phyloP scores from a whole-genome alignment of 2,888 invertebrate genomes.

The Mythimna ferrago region DNA sequence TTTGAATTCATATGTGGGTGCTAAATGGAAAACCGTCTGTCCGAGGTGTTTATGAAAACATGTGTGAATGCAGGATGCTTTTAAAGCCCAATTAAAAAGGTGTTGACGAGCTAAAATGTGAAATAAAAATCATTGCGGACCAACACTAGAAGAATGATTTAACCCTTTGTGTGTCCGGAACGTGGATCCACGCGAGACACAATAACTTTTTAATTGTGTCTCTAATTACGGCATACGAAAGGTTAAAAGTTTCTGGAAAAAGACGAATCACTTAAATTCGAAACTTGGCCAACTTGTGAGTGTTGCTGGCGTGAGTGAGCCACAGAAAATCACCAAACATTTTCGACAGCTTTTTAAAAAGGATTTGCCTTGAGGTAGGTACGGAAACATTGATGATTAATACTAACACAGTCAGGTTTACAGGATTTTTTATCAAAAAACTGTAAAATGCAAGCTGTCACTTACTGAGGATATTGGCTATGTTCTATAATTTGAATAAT shows the following conservation, averaged over 20 bases:
- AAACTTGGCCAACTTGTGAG: neutral
- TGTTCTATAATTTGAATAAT: neutral
- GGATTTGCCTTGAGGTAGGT: neutral
- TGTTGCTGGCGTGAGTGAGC: neutral
- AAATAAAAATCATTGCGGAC: neutral
- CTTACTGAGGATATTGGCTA: neutral
- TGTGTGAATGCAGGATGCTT: neutral
- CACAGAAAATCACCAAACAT: neutral
- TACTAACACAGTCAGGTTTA: neutral
- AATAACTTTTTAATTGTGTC: no score
- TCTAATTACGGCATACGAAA: no score
- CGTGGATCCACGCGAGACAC: no score
- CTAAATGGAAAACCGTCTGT: neutral
- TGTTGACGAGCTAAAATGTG: neutral
- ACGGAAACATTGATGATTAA: neutral
- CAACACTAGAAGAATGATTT: neutral
- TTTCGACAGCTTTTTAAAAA: neutral
- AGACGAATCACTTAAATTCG: neutral
- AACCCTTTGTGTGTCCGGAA: no score
- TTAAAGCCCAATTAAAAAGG: neutral
- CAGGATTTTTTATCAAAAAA: neutral
- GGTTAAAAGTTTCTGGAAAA: neutral
- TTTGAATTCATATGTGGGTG: neutral
- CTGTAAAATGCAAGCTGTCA: no score
- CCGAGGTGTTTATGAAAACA: neutral